A percentile compares a stretch with the other conserved stretches of the same genome.
These are phyloP conservation scores for Tolmerus cingulatus DNA, from an alignment of 2,888 invertebrate genomes.

Conservation along the genomic window DNA sequence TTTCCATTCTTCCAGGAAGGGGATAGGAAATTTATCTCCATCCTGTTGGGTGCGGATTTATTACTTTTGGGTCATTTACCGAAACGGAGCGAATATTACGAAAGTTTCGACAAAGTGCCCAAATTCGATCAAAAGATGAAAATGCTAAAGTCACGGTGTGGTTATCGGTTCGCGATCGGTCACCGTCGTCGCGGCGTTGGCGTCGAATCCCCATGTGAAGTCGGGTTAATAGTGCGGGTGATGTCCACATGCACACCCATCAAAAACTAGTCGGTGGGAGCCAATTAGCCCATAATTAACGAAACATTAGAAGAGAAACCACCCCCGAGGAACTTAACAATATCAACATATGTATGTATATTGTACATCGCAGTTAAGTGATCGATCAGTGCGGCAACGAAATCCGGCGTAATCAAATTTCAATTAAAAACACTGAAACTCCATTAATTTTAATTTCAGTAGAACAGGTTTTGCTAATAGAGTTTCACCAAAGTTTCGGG, in stretches of 20 bases:
- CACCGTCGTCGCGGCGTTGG: neutral
- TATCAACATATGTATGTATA: neutral
- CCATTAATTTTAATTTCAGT: constrained; percentile 47
- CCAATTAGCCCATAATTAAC: constrained; percentile 9
- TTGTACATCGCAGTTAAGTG: neutral
- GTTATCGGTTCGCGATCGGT: neutral
- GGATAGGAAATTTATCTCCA: neutral
- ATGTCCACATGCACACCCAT: neutral
- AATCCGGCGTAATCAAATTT: constrained; percentile 41
- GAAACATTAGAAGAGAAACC: neutral
- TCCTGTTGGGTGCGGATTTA: neutral
- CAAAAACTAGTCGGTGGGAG: neutral
- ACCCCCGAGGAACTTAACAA: neutral
- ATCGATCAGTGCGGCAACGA: constrained; percentile 13
- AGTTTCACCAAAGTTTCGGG: constrained; percentile 44
- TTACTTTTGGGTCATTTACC: neutral
- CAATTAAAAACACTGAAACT: constrained; percentile 48
- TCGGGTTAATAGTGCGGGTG: neutral
- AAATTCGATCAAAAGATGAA: neutral
- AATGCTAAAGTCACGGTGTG: neutral
- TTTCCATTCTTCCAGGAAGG: neutral
- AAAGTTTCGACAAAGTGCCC: neutral
- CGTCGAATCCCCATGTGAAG: neutral
- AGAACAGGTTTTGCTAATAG: constrained; percentile 47
- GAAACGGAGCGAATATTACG: neutral